Evolutionary conservation across 1,140 invertebrate genomes (phyloP), one percentile per base, ranked within the genome.

Genomic region (Leptinotarsa undecemlineata): DNA sequence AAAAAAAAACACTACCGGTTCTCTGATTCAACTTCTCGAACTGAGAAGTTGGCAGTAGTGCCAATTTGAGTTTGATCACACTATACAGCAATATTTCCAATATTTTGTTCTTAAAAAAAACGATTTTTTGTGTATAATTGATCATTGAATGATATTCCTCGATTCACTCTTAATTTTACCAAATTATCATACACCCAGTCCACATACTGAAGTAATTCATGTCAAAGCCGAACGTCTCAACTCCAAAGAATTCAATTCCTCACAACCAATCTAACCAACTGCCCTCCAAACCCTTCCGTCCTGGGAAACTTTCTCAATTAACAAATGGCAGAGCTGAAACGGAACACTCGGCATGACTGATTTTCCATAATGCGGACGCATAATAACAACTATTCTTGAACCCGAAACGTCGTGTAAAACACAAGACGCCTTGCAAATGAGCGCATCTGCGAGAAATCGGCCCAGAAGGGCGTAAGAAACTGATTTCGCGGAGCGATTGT

Each of bases 341-440:
- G 51, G 51, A n/a, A n/a, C 3, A 57, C 15, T 57, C 51, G n/a
- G 69, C 74, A 71, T 67, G 74, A 72, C 15, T 68, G 67, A 69
- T 19, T 74, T 74, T 48, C 68, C 67, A 74, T 62, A 74, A 74
- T 74, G 57, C 20, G 20, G 73, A 68, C 51, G 51, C 51, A 57
- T 57, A 57, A 57, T 57, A 57, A 57, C 51, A 57, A 57, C 51
- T 57, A 57, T 57, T 57, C 51, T 57, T 62, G 68, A 70, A 74
- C 68, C 48, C 47, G 17, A 57, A 69, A 62, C 73, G 47, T 64
- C 64, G 73, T 70, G 73, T 74, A 75, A 75, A 71, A 71, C 74
- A 64, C 70, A 71, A 71, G 61, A 71, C 74, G 60, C 47, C 20
- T 75, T 75, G 69, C 69, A 71, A 72, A 75, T 75, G 74, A 75